Conservation (phyloP, 2,113 vertebrate genomes). For the Cygnus atratus region DNA sequence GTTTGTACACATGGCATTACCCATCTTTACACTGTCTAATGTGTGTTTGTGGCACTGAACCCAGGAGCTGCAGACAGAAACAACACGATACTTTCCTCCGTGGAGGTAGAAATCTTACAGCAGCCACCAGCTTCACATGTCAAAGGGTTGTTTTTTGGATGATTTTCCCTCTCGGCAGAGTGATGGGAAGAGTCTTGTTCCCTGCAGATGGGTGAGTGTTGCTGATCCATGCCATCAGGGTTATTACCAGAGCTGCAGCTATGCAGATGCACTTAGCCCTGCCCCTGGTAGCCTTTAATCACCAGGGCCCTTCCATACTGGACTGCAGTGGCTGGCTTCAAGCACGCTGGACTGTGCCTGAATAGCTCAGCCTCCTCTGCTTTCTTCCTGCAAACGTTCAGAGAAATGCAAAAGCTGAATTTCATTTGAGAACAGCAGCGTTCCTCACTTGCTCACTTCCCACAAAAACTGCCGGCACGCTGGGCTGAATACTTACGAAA, state of each 20-base stretch:
- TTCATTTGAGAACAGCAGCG: not conserved
- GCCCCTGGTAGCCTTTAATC: not conserved
- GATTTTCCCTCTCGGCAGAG: not conserved
- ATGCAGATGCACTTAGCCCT: not conserved
- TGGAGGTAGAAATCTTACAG: not conserved
- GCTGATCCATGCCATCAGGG: not conserved
- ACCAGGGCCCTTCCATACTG: not conserved
- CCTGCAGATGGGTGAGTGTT: fast-evolving
- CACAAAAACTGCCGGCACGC: fast-evolving
- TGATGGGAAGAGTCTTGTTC: not conserved
- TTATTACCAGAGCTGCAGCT: not conserved
- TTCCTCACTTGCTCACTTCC: not conserved
- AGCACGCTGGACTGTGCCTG: fast-evolving
- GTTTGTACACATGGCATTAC: fast-evolving
- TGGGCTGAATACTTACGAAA: not conserved
- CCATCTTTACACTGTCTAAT: not conserved
- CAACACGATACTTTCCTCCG: fast-evolving
- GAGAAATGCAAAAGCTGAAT: not conserved
- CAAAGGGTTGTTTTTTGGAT: not conserved
- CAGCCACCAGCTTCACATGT: not conserved
- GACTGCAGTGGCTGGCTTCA: not conserved
- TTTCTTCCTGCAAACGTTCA: not conserved
- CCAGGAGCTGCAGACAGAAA: not conserved
- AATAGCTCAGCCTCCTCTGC: not conserved
- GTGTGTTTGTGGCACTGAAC: not conserved